These are phyloP conservation scores for Periophthalmus modestus DNA, from an alignment of 2,113 vertebrate species.

Conservation along the genomic window DNA sequence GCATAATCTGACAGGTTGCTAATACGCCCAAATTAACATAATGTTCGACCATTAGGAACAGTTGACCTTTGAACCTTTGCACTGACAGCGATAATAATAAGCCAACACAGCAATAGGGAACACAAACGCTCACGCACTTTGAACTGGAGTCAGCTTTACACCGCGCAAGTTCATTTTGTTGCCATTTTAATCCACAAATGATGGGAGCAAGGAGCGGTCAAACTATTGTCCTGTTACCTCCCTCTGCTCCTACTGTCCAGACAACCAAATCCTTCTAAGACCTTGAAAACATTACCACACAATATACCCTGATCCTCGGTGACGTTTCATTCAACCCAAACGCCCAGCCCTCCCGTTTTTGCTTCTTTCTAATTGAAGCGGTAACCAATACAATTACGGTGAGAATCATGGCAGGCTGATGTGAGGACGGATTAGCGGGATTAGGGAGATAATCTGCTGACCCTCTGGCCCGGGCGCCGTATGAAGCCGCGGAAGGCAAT, in stretches of 20 bases:
- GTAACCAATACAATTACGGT: constrained; percentile 70
- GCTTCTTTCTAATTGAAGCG: constrained; percentile 69
- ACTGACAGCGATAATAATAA: constrained; percentile 51
- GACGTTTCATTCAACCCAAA: constrained; percentile 61
- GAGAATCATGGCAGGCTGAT: constrained; percentile 72
- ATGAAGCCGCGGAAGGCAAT: constrained; percentile 71
- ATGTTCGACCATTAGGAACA: constrained; percentile 62
- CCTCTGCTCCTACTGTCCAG: constrained; percentile 18
- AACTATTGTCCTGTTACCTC: constrained; percentile 19
- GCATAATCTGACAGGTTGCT: constrained; percentile 66
- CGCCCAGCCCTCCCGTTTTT: constrained; percentile 36
- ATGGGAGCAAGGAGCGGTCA: constrained; percentile 17
- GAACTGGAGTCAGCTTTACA: constrained; percentile 33
- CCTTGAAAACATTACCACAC: constrained; percentile 20
- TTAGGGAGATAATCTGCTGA: constrained; percentile 75
- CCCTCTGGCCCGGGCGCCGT: constrained; percentile 62
- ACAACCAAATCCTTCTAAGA: constrained; percentile 20
- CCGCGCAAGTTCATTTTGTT: constrained; percentile 2
- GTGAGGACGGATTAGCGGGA: constrained; percentile 75
- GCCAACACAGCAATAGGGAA: constrained; percentile 3
- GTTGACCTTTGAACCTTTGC: constrained; percentile 56
- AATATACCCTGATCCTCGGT: constrained; percentile 25
- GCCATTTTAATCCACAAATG: not conserved
- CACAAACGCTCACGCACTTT: constrained; percentile 30
- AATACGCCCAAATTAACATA: constrained; percentile 66